A percentile compares a stretch with the other conserved stretches of the same genome.
Evolutionary conservation across 2,113 vertebrate genomes (phyloP).

Genomic region (Lophochroa leadbeateri): DNA sequence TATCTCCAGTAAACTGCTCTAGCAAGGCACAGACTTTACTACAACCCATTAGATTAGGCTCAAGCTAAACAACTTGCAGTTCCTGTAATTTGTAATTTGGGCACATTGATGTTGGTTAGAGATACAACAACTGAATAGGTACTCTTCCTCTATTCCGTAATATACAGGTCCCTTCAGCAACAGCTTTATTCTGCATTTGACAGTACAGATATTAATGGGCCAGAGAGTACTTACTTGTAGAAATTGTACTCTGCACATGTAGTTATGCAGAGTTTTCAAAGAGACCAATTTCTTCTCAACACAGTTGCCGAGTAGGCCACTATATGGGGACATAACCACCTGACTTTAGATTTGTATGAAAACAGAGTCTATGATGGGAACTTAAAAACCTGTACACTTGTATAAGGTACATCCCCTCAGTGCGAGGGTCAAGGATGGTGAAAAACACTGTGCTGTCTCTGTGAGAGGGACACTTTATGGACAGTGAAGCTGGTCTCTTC

Average conservation of each 20-base stretch:
- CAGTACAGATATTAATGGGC: neutral
- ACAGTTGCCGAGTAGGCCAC: neutral
- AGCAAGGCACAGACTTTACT: neutral
- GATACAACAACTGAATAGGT: neutral
- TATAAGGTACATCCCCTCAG: neutral
- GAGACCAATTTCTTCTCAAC: neutral
- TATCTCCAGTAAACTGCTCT: neutral
- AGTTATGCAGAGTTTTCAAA: neutral
- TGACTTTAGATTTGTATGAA: neutral
- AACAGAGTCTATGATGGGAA: neutral
- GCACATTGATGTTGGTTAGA: neutral
- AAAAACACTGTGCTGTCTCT: neutral
- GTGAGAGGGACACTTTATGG: neutral
- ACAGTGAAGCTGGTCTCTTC: neutral
- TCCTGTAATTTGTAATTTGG: neutral
- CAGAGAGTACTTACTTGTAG: neutral
- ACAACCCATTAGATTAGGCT: neutral
- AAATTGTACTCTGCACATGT: neutral
- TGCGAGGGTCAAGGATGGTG: neutral
- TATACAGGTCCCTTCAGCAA: neutral
- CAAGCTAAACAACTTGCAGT: neutral
- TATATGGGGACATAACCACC: neutral
- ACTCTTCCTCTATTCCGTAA: neutral
- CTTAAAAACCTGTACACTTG: neutral
- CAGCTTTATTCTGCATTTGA: neutral